Conservation (phyloP, 2,797 vertebrate genomes). For the Simalia tracyae region DNA sequence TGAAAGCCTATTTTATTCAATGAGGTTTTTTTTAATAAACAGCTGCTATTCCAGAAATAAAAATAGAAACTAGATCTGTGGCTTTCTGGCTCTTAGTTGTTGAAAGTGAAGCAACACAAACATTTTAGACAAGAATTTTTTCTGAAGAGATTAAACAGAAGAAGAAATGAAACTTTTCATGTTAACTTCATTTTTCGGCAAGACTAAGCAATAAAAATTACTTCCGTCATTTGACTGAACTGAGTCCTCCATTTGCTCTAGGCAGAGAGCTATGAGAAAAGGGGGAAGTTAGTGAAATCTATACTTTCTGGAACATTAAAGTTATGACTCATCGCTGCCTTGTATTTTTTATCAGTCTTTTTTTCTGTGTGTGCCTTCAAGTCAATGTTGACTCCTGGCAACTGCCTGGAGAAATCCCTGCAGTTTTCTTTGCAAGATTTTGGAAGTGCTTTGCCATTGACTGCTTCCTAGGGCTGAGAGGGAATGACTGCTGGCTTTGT, state of each 20-base stretch:
- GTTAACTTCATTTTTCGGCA: conserved; percentile 13
- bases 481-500: background rate
- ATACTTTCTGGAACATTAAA: conserved; percentile 25
- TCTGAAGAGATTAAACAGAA: conserved; percentile 15
- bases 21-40: background rate
- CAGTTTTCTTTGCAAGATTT: background rate
- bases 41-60: background rate
- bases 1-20: background rate
- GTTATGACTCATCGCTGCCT: background rate
- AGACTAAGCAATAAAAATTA: conserved; percentile 20
- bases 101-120: conserved; percentile 3
- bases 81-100: background rate
- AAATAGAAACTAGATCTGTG: background rate
- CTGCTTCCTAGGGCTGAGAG: background rate
- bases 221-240: conserved; percentile 22
- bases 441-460: background rate
- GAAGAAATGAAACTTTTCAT: conserved; percentile 40
- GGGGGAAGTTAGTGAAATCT: conserved; percentile 36
- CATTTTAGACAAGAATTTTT: conserved; percentile 27
- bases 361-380: background rate
- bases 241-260: conserved; percentile 33
- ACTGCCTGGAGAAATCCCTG: background rate
- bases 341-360: background rate
- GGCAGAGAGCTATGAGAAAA: background rate
- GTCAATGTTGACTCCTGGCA: background rate